phyloP scores from a whole-genome alignment of 2,888 invertebrate species.

The Archips xylosteana region DNA sequence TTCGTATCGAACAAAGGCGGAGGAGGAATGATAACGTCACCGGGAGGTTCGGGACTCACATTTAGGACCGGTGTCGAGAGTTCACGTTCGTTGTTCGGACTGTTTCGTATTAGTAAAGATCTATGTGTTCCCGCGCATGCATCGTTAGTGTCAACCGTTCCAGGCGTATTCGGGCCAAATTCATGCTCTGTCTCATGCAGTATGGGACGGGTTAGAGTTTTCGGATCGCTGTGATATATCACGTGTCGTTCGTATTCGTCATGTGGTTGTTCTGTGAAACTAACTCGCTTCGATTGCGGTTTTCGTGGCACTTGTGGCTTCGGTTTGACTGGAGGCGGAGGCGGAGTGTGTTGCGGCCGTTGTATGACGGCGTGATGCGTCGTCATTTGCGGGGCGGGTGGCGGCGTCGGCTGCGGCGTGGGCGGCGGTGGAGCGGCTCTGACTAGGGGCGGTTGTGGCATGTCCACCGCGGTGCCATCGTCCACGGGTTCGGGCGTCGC shows the following conservation, averaged over 20 bases:
- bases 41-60: conserved; percentile 70
- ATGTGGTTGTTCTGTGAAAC: conserved; percentile 74
- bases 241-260: conserved; percentile 60
- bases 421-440: conserved; percentile 53
- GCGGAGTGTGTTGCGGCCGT: conserved; percentile 62
- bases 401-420: conserved; percentile 46
- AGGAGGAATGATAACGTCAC: conserved; percentile 81
- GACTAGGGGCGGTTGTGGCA: conserved; percentile 50
- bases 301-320: conserved; percentile 81
- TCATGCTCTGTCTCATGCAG: conserved; percentile 71
- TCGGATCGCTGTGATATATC: conserved; percentile 60
- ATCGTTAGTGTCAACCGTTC: conserved; percentile 73
- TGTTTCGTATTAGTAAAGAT: conserved; percentile 77
- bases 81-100: conserved; percentile 63
- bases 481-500: conserved; percentile 46
- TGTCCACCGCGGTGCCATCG: conserved; percentile 59
- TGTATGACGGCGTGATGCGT: conserved; percentile 46
- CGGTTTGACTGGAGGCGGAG: conserved; percentile 69
- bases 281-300: conserved; percentile 82
- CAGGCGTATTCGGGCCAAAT: conserved; percentile 53
- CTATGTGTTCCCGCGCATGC: conserved; percentile 73
- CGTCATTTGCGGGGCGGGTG: conserved; percentile 19
- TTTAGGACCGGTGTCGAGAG: conserved; percentile 65
- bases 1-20: conserved; percentile 79
- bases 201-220: conserved; percentile 54